These are phyloP conservation scores for Stenchaetothrips biformis DNA, from an alignment of 2,888 invertebrate genomes.

Conservation along the genomic window DNA sequence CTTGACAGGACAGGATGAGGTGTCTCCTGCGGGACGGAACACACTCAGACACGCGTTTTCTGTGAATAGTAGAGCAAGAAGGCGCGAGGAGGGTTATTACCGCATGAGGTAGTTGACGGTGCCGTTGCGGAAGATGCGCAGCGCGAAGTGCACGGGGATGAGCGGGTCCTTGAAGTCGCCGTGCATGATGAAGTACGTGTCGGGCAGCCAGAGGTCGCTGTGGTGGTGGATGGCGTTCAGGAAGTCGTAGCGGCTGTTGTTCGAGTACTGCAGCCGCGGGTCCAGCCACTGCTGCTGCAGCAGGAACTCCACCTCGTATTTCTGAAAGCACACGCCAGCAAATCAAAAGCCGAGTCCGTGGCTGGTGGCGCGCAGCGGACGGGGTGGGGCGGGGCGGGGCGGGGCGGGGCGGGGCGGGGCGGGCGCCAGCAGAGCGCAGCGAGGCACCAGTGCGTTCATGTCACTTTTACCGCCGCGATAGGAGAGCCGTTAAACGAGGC, in stretches of 20 bases:
- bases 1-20: conserved; percentile 88
- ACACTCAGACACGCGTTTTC: conserved; percentile 17
- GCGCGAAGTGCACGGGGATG: conserved; percentile 87
- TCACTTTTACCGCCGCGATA: not conserved
- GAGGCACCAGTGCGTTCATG: not conserved
- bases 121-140: conserved; percentile 87
- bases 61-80: no score
- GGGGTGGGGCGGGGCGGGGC: not conserved
- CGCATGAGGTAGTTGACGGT: conserved; percentile 92
- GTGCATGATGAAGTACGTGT: conserved; percentile 94
- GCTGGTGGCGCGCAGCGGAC: not conserved
- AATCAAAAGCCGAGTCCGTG: not conserved
- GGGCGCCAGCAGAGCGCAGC: not conserved
- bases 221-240: conserved; percentile 91
- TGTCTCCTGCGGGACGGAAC: conserved; percentile 62
- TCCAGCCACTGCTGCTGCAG: conserved; percentile 93
- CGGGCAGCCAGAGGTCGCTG: conserved; percentile 88
- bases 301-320: conserved; percentile 93
- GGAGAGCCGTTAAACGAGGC: not conserved
- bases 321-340: conserved; percentile 54
- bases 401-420: not conserved
- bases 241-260: conserved; percentile 80
- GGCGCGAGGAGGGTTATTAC: no score
- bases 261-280: conserved; percentile 80
- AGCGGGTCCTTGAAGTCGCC: conserved; percentile 93